Conservation (phyloP, 2,113 vertebrate species). For the Tychaedon coryphoeus region DNA sequence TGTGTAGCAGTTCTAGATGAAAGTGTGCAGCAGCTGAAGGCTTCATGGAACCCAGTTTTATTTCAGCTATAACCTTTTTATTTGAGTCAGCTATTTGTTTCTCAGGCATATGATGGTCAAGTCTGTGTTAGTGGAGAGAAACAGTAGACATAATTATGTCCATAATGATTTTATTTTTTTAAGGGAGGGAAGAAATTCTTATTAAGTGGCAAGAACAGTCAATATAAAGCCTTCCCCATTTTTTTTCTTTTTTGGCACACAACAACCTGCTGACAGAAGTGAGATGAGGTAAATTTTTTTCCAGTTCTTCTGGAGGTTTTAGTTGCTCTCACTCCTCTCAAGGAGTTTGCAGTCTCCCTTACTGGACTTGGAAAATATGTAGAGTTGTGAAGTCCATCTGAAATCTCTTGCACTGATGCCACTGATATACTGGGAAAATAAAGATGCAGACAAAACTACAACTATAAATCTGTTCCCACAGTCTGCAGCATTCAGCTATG, state of each 20-base stretch:
- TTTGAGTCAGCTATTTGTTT: not conserved
- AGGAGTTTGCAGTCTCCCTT: not conserved
- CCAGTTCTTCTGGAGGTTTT: not conserved
- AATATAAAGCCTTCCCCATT: not conserved
- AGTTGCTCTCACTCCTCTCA: not conserved
- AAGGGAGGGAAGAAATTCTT: not conserved
- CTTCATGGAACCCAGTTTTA: not conserved
- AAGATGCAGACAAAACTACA: not conserved
- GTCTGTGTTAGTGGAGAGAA: not conserved
- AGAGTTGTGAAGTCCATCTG: not conserved
- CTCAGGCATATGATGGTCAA: not conserved
- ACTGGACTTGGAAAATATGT: not conserved
- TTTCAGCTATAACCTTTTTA: not conserved
- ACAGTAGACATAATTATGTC: not conserved
- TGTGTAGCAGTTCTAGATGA: not conserved
- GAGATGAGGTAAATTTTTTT: not conserved
- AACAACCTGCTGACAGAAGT: not conserved
- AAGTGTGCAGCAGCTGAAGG: not conserved
- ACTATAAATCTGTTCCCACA: not conserved
- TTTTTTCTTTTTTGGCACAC: not conserved
- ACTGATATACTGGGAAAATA: not conserved
- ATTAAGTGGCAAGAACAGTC: not conserved
- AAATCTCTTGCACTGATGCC: not conserved
- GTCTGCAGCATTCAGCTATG: not conserved
- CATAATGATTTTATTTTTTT: not conserved